Evolutionary conservation across 2,888 invertebrate species (phyloP).

Genomic region (Branchellion lobata): DNA sequence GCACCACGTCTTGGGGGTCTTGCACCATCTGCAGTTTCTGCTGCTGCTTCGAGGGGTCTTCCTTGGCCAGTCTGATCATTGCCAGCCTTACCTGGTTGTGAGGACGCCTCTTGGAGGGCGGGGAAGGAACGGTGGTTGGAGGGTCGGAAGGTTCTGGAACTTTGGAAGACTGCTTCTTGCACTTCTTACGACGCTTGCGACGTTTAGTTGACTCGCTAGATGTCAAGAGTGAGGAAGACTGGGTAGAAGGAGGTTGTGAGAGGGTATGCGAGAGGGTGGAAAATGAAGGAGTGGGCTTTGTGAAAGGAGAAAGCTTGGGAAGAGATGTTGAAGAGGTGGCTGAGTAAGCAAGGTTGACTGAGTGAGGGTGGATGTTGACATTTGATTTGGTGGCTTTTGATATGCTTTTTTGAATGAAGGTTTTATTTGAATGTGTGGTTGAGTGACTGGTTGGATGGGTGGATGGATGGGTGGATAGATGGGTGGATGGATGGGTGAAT

Average conservation of each 20-base stretch:
- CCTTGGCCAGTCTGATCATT: background rate
- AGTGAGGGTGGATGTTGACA: too few relatives aligned
- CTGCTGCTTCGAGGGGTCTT: background rate
- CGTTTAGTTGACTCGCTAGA: too few relatives aligned
- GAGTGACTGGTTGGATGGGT: too few relatives aligned
- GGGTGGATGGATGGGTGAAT: too few relatives aligned
- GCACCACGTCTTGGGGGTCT: conserved; percentile 6
- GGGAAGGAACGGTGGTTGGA: background rate
- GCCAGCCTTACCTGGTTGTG: background rate
- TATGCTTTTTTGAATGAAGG: too few relatives aligned
- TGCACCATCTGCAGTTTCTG: background rate
- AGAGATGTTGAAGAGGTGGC: too few relatives aligned
- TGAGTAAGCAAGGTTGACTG: too few relatives aligned
- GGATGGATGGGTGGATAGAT: too few relatives aligned
- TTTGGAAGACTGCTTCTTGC: background rate
- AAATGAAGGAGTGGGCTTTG: background rate
- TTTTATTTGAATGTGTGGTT: too few relatives aligned
- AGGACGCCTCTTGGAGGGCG: background rate
- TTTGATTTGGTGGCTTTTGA: too few relatives aligned
- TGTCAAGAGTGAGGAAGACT: background rate
- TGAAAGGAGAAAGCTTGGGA: too few relatives aligned
- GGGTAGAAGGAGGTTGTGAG: background rate
- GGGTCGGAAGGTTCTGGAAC: background rate
- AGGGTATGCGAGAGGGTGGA: background rate
- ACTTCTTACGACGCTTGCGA: background rate